Conservation (phyloP, 2,797 vertebrate species). For the Dermochelys coriacea region DNA sequence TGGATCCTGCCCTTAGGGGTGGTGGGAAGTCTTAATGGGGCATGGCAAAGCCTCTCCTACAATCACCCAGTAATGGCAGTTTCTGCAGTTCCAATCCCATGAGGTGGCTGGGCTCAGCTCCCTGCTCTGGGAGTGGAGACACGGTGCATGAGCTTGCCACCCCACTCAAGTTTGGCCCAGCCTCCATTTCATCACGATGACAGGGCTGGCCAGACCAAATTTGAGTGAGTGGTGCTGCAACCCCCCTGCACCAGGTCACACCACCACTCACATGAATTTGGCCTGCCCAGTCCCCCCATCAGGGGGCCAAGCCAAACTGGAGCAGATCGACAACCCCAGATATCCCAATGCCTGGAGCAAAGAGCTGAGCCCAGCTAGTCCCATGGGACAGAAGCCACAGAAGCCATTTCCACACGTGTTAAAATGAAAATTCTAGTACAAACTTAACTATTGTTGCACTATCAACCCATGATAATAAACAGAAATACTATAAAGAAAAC, state of each 20-base stretch:
- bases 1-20: not conserved
- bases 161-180: not conserved
- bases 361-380: not conserved
- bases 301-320: too few species aligned
- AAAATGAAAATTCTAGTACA: not conserved
- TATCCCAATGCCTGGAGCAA: not conserved
- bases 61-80: too few species aligned
- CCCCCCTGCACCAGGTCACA: not conserved
- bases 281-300: not conserved
- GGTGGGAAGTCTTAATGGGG: not conserved
- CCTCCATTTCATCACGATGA: not conserved
- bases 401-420: not conserved
- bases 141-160: not conserved
- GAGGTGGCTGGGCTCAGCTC: not conserved
- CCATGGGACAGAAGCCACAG: not conserved
- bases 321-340: too few species aligned
- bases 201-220: not conserved
- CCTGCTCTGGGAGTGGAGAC: not conserved
- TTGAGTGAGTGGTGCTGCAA: not conserved
- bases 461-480: not conserved
- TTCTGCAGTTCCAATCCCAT: not conserved
- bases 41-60: not conserved
- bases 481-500: not conserved
- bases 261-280: not conserved
- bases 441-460: not conserved